Conservation (phyloP, 2,113 vertebrate species). For the Crotalus tigris region DNA sequence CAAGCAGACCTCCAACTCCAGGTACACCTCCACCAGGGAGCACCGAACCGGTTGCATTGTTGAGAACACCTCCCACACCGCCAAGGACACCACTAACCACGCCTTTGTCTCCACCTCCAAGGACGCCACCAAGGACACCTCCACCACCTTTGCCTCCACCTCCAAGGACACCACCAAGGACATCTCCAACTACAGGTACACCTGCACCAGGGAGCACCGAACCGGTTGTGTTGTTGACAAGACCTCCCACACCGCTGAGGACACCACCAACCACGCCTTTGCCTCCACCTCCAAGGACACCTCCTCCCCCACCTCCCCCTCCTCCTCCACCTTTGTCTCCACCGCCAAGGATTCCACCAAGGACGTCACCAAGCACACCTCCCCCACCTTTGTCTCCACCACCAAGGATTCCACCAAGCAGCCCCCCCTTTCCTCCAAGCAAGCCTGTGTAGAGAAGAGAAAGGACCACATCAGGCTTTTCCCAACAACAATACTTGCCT, state of each 20-base stretch:
- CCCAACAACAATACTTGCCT: neutral
- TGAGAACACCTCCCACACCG: neutral
- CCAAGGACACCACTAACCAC: neutral
- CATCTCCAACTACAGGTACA: too few species aligned
- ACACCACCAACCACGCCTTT: too few species aligned
- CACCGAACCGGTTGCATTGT: neutral
- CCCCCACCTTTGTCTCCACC: neutral
- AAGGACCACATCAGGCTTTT: neutral
- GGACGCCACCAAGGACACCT: constrained; percentile 26
- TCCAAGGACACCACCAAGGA: too few species aligned
- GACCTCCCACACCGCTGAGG: too few species aligned
- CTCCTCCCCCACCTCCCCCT: neutral
- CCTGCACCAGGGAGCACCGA: too few species aligned
- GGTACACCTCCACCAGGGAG: neutral
- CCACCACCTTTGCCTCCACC: too few species aligned
- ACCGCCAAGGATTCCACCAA: neutral
- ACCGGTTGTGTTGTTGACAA: too few species aligned
- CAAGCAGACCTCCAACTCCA: constrained; percentile 4
- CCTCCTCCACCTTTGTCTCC: neutral
- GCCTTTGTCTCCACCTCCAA: neutral
- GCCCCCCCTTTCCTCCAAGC: neutral
- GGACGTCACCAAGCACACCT: neutral
- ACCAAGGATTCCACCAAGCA: neutral
- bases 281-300: too few species aligned
- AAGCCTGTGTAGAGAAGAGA: constrained; percentile 18